A percentile compares a stretch with the other conserved stretches of the same genome.
phyloP scores from a whole-genome alignment of 1,140 invertebrate species.

The Neodiprion fabricii region DNA sequence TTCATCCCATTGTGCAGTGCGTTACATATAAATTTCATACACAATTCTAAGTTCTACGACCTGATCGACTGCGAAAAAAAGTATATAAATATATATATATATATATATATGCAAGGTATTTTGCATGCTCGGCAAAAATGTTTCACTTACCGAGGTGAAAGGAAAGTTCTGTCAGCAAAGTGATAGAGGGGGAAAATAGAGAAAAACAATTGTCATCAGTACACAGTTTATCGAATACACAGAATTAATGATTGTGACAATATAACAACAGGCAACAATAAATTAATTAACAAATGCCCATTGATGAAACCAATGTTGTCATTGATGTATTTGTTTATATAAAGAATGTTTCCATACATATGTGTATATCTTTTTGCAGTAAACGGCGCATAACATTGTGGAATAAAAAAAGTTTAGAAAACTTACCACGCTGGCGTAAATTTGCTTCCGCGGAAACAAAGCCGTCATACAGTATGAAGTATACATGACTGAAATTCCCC shows the following conservation, averaged over 20 bases:
- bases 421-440: constrained; percentile 87
- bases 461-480: constrained; percentile 94
- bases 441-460: constrained; percentile 91
- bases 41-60: too few relatives aligned
- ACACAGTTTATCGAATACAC: constrained; percentile 14
- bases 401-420: background rate
- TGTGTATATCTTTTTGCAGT: too few relatives aligned
- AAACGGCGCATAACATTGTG: background rate
- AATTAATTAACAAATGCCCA: constrained; percentile 2
- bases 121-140: constrained; percentile 17
- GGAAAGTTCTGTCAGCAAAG: constrained; percentile 68
- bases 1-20: too few relatives aligned
- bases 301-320: background rate
- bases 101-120: background rate
- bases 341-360: too few relatives aligned
- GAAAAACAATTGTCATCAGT: constrained; percentile 42
- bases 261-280: constrained; percentile 26
- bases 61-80: too few relatives aligned
- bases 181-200: constrained; percentile 52
- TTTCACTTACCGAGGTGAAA: constrained; percentile 70
- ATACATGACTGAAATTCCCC: constrained; percentile 93
- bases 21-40: too few relatives aligned
- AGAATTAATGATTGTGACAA: constrained; percentile 10
- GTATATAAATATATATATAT: too few relatives aligned
- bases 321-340: background rate